These are phyloP conservation scores for Meriones psammophilus DNA, from an alignment of 2,797 vertebrate species.

Conservation along the genomic window DNA sequence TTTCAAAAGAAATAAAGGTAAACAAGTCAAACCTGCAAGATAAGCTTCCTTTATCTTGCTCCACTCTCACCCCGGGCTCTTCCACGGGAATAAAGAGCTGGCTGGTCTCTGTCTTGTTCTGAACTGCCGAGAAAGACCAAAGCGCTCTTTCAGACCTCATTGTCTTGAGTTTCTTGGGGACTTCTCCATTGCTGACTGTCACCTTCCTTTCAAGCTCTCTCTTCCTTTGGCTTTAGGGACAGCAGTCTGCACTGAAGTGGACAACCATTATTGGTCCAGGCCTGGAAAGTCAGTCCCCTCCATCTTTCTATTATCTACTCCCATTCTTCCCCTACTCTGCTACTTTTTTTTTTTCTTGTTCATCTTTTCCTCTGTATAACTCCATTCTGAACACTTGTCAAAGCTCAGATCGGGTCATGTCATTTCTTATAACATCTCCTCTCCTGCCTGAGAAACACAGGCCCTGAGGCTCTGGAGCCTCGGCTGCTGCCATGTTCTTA, in stretches of 20 bases:
- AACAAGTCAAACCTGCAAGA: background rate
- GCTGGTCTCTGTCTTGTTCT: background rate
- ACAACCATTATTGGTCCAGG: background rate
- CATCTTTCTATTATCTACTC: background rate
- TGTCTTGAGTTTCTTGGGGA: background rate
- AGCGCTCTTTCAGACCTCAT: background rate
- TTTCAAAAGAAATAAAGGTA: background rate
- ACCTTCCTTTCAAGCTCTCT: background rate
- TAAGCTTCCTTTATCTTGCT: background rate
- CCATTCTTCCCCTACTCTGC: background rate
- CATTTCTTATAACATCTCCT: background rate
- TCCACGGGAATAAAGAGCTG: background rate
- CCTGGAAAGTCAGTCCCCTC: background rate
- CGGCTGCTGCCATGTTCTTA: background rate
- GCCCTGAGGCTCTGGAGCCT: background rate
- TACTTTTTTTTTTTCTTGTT: background rate
- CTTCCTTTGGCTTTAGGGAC: background rate
- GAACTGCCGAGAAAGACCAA: background rate
- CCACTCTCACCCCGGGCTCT: background rate
- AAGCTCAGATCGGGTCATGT: background rate
- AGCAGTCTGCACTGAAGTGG: background rate
- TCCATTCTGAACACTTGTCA: background rate
- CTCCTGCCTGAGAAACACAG: background rate
- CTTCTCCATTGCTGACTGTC: background rate
- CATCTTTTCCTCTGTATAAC: background rate